These are phyloP conservation scores for Drosophila trapezifrons DNA, from an alignment of 1,140 invertebrate genomes.

Conservation along the genomic window DNA sequence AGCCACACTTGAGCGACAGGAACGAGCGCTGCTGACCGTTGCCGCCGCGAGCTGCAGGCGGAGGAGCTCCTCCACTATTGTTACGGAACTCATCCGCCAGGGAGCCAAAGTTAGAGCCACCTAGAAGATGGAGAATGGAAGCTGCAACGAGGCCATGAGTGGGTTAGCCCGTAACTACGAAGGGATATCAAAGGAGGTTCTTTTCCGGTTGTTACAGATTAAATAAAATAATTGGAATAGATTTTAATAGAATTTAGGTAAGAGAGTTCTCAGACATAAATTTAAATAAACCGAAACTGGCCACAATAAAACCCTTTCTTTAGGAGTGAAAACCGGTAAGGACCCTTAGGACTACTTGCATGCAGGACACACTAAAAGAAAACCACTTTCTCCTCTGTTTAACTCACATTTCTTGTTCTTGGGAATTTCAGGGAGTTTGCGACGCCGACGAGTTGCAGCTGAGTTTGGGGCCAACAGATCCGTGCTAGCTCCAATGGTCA, in stretches of 20 bases:
- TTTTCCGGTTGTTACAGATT: neutral
- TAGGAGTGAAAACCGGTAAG: neutral
- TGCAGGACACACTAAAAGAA: constrained; percentile 4
- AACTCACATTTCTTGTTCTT: constrained; percentile 92
- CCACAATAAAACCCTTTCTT: too few relatives aligned
- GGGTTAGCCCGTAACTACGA: constrained; percentile 64
- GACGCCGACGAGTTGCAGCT: constrained; percentile 86
- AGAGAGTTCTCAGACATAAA: too few relatives aligned
- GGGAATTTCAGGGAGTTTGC: constrained; percentile 94
- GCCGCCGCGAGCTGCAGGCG: constrained; percentile 20
- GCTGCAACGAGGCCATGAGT: constrained; percentile 78
- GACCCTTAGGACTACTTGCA: constrained; percentile 5
- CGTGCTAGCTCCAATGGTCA: constrained; percentile 60
- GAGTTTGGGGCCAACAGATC: constrained; percentile 64
- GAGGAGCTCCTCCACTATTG: constrained; percentile 28
- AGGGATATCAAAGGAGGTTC: constrained; percentile 9
- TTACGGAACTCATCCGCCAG: constrained; percentile 90
- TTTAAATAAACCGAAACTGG: too few relatives aligned
- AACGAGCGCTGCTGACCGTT: constrained; percentile 86
- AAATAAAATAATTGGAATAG: too few relatives aligned
- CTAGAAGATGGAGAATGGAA: constrained; percentile 84
- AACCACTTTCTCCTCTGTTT: neutral
- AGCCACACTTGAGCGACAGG: constrained; percentile 90
- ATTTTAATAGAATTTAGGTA: too few relatives aligned
- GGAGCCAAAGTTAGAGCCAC: constrained; percentile 77